phyloP scores from a whole-genome alignment of 2,113 vertebrate genomes.

The Panthera leo region DNA sequence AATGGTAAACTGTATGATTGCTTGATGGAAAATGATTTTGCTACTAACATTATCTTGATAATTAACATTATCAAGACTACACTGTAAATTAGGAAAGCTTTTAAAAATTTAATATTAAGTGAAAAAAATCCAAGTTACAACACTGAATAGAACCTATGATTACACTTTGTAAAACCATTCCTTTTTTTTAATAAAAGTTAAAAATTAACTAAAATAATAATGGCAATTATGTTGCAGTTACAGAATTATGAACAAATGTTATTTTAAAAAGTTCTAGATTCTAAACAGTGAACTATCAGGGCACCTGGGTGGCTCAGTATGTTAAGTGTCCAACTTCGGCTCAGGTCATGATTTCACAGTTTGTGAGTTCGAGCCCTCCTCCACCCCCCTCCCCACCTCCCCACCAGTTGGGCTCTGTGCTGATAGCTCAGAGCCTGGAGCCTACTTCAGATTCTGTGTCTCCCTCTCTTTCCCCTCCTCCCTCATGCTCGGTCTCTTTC shows the following conservation, averaged over 20 bases:
- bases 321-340: too few species aligned
- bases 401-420: too few species aligned
- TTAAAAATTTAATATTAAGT: not conserved
- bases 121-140: not conserved
- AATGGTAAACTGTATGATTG: not conserved
- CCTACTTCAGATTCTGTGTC: too few species aligned
- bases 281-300: not conserved
- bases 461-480: too few species aligned
- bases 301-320: too few species aligned
- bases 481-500: too few species aligned
- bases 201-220: conserved; percentile 18
- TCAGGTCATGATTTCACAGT: too few species aligned
- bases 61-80: not conserved
- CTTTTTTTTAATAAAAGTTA: not conserved
- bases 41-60: not conserved
- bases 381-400: too few species aligned
- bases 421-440: too few species aligned
- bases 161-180: not conserved
- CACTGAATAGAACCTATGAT: not conserved
- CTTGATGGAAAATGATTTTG: not conserved
- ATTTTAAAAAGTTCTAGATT: not conserved
- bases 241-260: not conserved
- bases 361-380: too few species aligned
- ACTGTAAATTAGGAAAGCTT: not conserved
- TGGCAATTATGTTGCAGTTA: not conserved